Percentiles rank a stretch among this genome's conserved stretches.
Conservation (phyloP, 2,797 vertebrate genomes). For the Crax fasciolata region DNA sequence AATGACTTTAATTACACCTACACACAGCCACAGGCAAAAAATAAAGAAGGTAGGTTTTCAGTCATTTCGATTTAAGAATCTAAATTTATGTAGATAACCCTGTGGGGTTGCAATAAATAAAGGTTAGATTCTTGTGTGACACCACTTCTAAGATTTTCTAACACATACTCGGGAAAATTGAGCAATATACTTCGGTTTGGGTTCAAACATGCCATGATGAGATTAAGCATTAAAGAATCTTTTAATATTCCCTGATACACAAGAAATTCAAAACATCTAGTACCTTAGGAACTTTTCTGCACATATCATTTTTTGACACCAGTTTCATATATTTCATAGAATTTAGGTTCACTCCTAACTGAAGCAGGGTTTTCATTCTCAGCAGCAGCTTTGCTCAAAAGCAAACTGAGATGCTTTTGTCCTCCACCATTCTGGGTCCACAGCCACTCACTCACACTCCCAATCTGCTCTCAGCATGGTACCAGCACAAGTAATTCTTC, state of each 20-base stretch:
- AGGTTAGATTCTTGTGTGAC: not conserved
- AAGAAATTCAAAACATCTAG: not conserved
- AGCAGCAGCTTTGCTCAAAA: not conserved
- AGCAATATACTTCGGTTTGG: not conserved
- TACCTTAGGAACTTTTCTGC: not conserved
- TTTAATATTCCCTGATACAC: not conserved
- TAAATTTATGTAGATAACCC: not conserved
- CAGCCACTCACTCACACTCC: not conserved
- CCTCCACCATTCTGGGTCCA: not conserved
- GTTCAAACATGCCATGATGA: not conserved
- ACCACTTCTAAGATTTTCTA: not conserved
- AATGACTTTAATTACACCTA: constrained; percentile 42
- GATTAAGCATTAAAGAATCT: not conserved
- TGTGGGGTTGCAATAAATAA: constrained; percentile 3
- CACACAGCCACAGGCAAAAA: constrained; percentile 3
- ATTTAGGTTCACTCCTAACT: not conserved
- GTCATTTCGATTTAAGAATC: not conserved
- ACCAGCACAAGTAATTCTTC: not conserved
- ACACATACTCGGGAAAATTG: not conserved
- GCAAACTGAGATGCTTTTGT: not conserved
- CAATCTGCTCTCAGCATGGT: not conserved
- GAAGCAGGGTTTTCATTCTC: not conserved
- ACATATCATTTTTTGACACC: not conserved
- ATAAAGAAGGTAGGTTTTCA: not conserved
- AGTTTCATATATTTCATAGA: not conserved